Evolutionary conservation across 1,140 invertebrate species (phyloP).

Genomic region (Ridgeia piscesae): DNA sequence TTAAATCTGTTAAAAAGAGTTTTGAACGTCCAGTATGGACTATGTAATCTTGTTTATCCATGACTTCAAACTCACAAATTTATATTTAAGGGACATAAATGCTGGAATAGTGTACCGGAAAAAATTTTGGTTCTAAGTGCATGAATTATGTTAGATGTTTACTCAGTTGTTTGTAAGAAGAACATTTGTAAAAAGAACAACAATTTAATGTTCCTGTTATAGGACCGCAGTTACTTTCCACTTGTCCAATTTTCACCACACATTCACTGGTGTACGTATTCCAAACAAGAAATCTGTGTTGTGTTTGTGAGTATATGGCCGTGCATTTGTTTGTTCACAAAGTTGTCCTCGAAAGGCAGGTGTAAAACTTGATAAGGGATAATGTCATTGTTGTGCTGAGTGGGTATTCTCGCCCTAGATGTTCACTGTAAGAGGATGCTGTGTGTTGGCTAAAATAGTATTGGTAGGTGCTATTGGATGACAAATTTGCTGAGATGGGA

Average conservation of each 20-base stretch:
- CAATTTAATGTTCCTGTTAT: background rate
- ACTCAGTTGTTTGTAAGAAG: background rate
- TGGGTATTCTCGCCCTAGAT: background rate
- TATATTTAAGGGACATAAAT: background rate
- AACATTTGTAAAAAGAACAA: background rate
- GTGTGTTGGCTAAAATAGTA: background rate
- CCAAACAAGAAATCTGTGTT: background rate
- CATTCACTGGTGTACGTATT: background rate
- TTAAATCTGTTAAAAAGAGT: too few species aligned
- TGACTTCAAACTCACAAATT: too few species aligned
- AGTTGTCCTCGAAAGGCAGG: background rate
- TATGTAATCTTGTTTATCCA: background rate
- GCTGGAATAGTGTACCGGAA: background rate
- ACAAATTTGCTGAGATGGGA: background rate
- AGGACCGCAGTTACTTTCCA: background rate
- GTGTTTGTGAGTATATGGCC: background rate
- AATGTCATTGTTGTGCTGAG: background rate
- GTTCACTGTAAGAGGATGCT: background rate
- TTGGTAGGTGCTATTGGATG: background rate
- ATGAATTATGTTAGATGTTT: background rate
- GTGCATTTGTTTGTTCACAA: background rate
- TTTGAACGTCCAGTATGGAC: background rate
- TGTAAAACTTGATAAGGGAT: background rate
- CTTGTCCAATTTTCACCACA: background rate
- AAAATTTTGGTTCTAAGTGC: background rate